Evolutionary conservation across 2,888 invertebrate genomes (phyloP).

Genomic region (Eupeodes luniger): DNA sequence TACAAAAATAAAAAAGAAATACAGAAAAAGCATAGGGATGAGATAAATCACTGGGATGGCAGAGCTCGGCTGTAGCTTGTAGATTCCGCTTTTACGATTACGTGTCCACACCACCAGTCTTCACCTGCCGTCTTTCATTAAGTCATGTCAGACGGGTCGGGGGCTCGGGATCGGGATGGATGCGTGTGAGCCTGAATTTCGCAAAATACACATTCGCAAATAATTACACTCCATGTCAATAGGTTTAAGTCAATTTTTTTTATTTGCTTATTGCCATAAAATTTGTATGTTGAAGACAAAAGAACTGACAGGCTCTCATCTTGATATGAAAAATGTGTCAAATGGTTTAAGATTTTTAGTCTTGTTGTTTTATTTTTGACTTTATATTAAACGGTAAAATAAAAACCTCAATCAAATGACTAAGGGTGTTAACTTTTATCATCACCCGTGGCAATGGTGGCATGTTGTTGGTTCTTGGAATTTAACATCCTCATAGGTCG

Average conservation of each 20-base stretch:
- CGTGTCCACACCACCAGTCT: background rate
- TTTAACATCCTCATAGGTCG: constrained; percentile 28
- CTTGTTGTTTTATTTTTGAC: too few species aligned
- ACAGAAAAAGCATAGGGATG: constrained; percentile 15
- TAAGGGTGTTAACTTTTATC: background rate
- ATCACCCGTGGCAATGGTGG: background rate
- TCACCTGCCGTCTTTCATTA: constrained; percentile 41
- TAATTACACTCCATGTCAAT: background rate
- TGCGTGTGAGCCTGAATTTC: constrained; percentile 51
- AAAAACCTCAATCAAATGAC: background rate
- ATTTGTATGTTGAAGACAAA: too few species aligned
- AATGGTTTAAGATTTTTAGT: too few species aligned
- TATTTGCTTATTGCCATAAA: background rate
- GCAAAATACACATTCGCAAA: background rate
- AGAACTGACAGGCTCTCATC: too few species aligned
- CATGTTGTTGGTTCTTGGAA: constrained; percentile 37
- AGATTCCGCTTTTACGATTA: constrained; percentile 25
- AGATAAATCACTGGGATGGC: constrained; percentile 62
- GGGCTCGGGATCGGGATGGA: background rate
- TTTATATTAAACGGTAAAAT: too few species aligned
- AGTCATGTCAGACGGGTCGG: constrained; percentile 1
- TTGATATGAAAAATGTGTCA: too few species aligned
- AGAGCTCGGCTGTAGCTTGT: background rate
- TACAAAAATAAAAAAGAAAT: background rate
- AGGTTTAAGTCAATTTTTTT: background rate